Evolutionary conservation across 2,113 vertebrate species (phyloP), one percentile per base, ranked within the genome.

Genomic region (Theristicus caerulescens): DNA sequence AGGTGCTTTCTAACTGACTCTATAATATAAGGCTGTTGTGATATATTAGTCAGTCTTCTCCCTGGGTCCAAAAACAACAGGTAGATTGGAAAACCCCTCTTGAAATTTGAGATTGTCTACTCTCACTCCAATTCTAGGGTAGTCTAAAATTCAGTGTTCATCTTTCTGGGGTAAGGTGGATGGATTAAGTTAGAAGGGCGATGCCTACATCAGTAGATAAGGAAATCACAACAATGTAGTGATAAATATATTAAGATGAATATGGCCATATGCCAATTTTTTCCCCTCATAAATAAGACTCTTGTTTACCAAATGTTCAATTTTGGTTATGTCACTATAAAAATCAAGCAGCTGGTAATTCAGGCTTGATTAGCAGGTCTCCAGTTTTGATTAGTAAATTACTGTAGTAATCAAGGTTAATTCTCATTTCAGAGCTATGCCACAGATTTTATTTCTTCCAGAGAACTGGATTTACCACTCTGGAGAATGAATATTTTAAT

Each of bases 341-440:
- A 98, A 98, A 98, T 97, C 97, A 98, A 97, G 98, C 98, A 97
- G 97, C 98, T 98, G 98, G 97, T 98, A 98, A 98, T 98, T 98
- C 97, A 97, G 95, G 94, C 98, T 98, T 98, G 98, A 98, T 98
- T 98, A 98, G 98, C 98, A 98, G 98, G 98, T 98, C 98, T 98
- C 98, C 97, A 98, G 97, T 98, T 98, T 98, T 98, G 98, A 98
- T 98, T 98, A 98, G 98, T 96, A 98, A 98, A 98, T 98, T 98
- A 98, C 97, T 70, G 94, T 54, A 89, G 98, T 98, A 98, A 98
- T 98, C 98, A 98, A 98, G 98, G 98, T 98, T 98, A 98, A 98
- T 98, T 98, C 98, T 98, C 97, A 10, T 96, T 96, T 96, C 97
- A 97, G 90, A 96, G 83, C 92, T 96, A 86, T 79, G 97, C 95